These are phyloP conservation scores for Baronia brevicornis DNA, from an alignment of 2,888 invertebrate species.

Conservation along the genomic window DNA sequence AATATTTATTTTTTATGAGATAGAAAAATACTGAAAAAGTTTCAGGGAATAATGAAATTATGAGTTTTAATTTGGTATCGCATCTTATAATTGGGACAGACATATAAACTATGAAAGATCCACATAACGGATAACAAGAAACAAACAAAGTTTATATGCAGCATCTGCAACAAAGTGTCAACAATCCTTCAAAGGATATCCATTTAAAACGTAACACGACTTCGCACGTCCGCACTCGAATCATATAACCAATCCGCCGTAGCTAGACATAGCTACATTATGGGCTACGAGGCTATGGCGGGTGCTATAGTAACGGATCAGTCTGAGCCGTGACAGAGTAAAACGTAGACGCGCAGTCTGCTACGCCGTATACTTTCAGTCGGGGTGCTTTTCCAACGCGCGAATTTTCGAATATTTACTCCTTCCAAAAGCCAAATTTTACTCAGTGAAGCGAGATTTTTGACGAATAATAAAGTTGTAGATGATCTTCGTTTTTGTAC, in stretches of 20 bases:
- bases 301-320: constrained; percentile 67
- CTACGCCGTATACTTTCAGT: constrained; percentile 35
- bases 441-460: constrained; percentile 48
- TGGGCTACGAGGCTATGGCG: constrained; percentile 50
- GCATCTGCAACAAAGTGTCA: constrained; percentile 8
- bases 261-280: constrained; percentile 43
- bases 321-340: constrained; percentile 48
- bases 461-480: constrained; percentile 21
- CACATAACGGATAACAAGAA: constrained; percentile 3
- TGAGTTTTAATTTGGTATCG: neutral
- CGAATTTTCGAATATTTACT: constrained; percentile 27
- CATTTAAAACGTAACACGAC: constrained; percentile 30
- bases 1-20: no score
- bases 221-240: constrained; percentile 35
- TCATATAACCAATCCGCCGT: constrained; percentile 25
- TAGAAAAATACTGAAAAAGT: no score
- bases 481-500: constrained; percentile 28
- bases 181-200: constrained; percentile 14
- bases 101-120: neutral
- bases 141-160: constrained; percentile 4
- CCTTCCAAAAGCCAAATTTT: constrained; percentile 39
- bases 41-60: no score
- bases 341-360: constrained; percentile 52
- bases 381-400: constrained; percentile 16
- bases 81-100: neutral